phyloP scores from a whole-genome alignment of 2,888 invertebrate genomes.

The Lamellibrachia satsuma region DNA sequence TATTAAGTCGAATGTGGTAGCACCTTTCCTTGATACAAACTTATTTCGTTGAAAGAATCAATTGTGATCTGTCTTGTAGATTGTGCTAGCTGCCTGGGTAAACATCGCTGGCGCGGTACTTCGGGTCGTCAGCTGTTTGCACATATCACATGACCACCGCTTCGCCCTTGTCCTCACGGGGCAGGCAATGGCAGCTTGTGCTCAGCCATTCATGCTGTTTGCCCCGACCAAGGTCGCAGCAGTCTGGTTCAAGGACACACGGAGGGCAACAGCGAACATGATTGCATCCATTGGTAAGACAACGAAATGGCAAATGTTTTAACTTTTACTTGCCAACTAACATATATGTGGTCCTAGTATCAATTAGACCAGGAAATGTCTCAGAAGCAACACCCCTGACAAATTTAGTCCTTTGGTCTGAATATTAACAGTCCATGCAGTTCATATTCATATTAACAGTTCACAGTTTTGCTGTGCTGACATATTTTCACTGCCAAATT shows the following conservation, averaged over 20 bases:
- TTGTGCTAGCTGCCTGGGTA: constrained; percentile 65
- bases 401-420: no score
- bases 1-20: no score
- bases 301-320: no score
- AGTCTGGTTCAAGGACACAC: constrained; percentile 67
- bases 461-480: neutral
- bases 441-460: constrained; percentile 19
- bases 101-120: constrained; percentile 66
- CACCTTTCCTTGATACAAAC: neutral
- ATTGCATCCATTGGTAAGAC: constrained; percentile 48
- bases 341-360: neutral
- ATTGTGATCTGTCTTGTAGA: constrained; percentile 50
- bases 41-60: constrained; percentile 20
- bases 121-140: constrained; percentile 61
- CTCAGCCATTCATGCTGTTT: constrained; percentile 69
- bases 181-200: constrained; percentile 67
- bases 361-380: neutral
- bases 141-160: constrained; percentile 31
- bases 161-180: constrained; percentile 61
- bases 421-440: neutral
- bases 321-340: no score
- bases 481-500: neutral
- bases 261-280: constrained; percentile 68
- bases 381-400: no score
- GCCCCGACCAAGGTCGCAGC: constrained; percentile 68